A percentile compares a stretch with the other conserved stretches of the same genome.
Evolutionary conservation across 2,113 vertebrate species (phyloP).

Genomic region (Lates calcarifer): DNA sequence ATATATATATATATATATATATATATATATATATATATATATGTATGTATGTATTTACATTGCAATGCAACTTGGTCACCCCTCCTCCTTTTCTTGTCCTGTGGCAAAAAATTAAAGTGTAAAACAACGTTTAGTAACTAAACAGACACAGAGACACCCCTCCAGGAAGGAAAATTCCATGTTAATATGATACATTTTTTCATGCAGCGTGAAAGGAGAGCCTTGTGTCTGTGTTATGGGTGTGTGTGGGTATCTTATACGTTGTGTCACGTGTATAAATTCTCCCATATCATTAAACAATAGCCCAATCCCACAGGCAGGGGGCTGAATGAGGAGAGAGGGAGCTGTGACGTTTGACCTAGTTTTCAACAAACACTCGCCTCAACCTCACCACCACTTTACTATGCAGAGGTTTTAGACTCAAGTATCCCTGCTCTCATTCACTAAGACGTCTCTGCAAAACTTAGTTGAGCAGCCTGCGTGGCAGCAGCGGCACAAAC

Average conservation of each 20-base stretch:
- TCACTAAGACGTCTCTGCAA: neutral
- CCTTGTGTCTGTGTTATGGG: neutral
- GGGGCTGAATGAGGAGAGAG: neutral
- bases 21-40: no score
- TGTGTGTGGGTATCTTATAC: neutral
- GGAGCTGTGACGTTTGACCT: constrained; percentile 31
- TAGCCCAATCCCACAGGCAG: neutral
- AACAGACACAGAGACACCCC: neutral
- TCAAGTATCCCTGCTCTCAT: constrained; percentile 3
- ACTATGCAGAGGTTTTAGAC: neutral
- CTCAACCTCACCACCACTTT: neutral
- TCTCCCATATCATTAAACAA: constrained; percentile 4
- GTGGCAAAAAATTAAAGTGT: neutral
- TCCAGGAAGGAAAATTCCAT: neutral
- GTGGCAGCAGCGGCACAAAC: constrained; percentile 21
- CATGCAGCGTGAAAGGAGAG: neutral
- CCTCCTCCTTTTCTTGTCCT: neutral
- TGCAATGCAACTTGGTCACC: neutral
- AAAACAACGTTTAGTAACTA: neutral
- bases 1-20: no score
- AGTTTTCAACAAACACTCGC: constrained; percentile 35
- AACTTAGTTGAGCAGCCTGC: neutral
- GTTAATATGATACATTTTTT: neutral
- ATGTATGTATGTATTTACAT: no score
- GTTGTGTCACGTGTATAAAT: constrained; percentile 15